Evolutionary conservation across 2,888 invertebrate species (phyloP), one percentile per base, ranked within the genome.

Genomic region (Patella depressa): DNA sequence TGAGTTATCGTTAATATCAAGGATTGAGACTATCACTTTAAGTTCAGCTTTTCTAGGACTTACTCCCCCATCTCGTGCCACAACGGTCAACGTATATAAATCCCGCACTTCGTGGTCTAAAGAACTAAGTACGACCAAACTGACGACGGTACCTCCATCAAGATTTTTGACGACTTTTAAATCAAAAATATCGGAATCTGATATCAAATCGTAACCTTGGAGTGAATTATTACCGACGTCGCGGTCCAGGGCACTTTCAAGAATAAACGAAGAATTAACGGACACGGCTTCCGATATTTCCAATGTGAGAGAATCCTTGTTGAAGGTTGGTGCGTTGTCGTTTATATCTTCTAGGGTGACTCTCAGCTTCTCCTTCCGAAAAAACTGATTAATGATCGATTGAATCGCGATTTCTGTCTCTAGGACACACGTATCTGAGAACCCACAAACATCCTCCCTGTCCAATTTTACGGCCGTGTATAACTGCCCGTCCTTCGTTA

Each of bases 401-500:
- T 84, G 80, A 5, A 79, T 79, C 11, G 81, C 81, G 12, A 82
- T 74, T 75, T 83, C 81, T 24, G 84, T 75, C n/a, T 73, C 59
- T 53, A 83, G 73, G 55, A 79, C 73, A 75, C 82, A 82, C 24
- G 74, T 72, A 14, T 73, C 72, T 2, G 78, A 75, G 77, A 77
- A 80, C 7, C 79, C 81, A 77, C 84, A 84, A 55, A 83, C 59
- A 1, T 45, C 71, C 59, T 84, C 84, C 57, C 84, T 73, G 79
- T 84, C 83, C 53, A 84, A 57, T 7, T 70, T 72, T n/a, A 75
- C 71, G 9, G 85, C 81, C 7, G 97, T 97, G 59, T 71, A 79
- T 54, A 98, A 96, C 19, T 59, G 59, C 3, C 74, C 74, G 91
- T 96, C 95, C 19, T 98, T 98, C 15, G 95, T 95, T n/a, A 94